Evolutionary conservation across 2,888 invertebrate species (phyloP).

Genomic region (Amphipyra tragopoginis): DNA sequence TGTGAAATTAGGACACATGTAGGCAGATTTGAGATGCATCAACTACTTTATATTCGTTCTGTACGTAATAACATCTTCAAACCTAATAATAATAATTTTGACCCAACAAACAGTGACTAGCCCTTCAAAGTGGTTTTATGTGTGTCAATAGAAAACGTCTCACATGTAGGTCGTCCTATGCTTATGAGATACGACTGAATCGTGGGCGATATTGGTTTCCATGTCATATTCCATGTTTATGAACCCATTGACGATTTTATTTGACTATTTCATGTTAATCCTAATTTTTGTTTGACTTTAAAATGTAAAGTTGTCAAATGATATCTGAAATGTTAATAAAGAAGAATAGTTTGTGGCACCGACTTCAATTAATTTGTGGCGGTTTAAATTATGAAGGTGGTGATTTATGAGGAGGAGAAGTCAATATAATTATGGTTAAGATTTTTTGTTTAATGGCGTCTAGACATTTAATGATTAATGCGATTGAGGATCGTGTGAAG

Average conservation of each 20-base stretch:
- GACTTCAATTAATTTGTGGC: not conserved
- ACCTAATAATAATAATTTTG: constrained; percentile 42
- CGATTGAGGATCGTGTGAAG: not conserved
- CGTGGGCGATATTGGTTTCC: constrained; percentile 45
- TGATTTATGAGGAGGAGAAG: not conserved
- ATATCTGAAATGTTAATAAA: constrained; percentile 18
- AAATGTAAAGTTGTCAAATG: constrained; percentile 9
- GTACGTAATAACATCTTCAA: constrained; percentile 41
- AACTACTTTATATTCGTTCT: constrained; percentile 8
- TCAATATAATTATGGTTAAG: no score
- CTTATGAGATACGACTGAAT: constrained; percentile 28
- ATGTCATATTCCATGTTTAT: constrained; percentile 37
- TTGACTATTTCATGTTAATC: constrained; percentile 11
- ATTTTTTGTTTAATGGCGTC: not conserved
- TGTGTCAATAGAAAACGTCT: constrained; percentile 53
- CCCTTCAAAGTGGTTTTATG: constrained; percentile 40
- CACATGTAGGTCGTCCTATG: constrained; percentile 44
- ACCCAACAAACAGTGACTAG: constrained; percentile 33
- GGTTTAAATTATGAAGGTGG: constrained; percentile 1
- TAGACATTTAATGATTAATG: not conserved
- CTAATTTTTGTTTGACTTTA: constrained; percentile 18
- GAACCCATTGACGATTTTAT: constrained; percentile 13
- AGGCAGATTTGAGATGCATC: constrained; percentile 15
- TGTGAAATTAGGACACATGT: constrained; percentile 28
- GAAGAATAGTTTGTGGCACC: not conserved